phyloP scores from a whole-genome alignment of 2,797 vertebrate genomes.

The Ptychobarbus kaznakovi region DNA sequence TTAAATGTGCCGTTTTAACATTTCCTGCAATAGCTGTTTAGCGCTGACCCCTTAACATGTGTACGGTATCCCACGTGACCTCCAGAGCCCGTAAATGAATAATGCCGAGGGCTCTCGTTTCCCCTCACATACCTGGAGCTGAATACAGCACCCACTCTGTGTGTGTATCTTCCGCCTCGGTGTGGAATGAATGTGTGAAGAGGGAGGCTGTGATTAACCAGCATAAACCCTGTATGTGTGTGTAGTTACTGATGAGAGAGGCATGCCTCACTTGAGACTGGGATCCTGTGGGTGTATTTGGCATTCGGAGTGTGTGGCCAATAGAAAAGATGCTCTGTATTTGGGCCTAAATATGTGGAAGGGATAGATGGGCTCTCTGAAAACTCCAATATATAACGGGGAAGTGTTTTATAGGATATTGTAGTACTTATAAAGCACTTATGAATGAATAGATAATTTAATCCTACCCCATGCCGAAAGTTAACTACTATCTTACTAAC shows the following conservation, averaged over 20 bases:
- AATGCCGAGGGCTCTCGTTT: neutral
- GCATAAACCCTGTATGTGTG: slow-evolving; percentile 54
- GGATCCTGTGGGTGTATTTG: slow-evolving; percentile 44
- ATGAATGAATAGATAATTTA: neutral
- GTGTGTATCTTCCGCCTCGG: slow-evolving; percentile 23
- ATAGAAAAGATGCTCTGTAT: slow-evolving; percentile 62
- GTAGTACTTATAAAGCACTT: neutral
- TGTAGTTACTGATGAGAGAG: slow-evolving; percentile 43
- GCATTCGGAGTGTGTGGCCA: slow-evolving; percentile 56
- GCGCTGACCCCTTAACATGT: neutral
- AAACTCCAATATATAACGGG: neutral
- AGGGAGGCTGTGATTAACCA: slow-evolving; percentile 49
- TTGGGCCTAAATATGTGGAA: slow-evolving; percentile 25
- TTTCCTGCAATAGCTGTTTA: neutral
- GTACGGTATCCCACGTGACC: slow-evolving; percentile 33
- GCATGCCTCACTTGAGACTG: slow-evolving; percentile 42
- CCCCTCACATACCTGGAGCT: slow-evolving; percentile 19
- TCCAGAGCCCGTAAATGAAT: slow-evolving; percentile 57
- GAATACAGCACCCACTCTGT: slow-evolving; percentile 45
- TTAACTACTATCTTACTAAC: no score
- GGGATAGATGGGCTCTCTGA: slow-evolving; percentile 30
- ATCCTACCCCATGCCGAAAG: neutral
- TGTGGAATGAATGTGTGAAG: slow-evolving; percentile 55
- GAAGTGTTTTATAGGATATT: slow-evolving; percentile 34
- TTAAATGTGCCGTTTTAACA: neutral